Percentiles rank a stretch among this genome's conserved stretches.
These are phyloP conservation scores for Choristoneura rosaceana DNA, from an alignment of 2,888 invertebrate species.

Conservation along the genomic window DNA sequence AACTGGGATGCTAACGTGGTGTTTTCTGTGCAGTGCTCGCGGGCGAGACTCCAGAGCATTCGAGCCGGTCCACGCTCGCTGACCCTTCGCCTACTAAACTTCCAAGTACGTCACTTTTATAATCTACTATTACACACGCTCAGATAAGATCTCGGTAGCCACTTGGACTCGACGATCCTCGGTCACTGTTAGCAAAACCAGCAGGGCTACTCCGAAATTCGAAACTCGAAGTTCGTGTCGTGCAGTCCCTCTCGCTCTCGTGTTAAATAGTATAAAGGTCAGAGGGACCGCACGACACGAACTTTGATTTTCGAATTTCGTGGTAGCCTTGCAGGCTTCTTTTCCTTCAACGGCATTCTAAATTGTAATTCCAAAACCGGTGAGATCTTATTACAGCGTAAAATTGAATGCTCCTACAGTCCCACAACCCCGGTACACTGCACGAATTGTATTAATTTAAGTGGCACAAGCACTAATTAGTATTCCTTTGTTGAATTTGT, in stretches of 20 bases:
- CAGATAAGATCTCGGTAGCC: conserved; percentile 70
- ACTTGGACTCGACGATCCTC: not conserved
- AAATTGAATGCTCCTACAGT: conserved; percentile 39
- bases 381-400: conserved; percentile 75
- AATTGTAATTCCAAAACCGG: conserved; percentile 28
- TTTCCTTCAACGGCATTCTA: conserved; percentile 1
- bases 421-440: conserved; percentile 46
- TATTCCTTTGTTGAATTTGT: conserved; percentile 20
- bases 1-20: conserved; percentile 56
- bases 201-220: no score
- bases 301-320: no score
- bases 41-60: conserved; percentile 76
- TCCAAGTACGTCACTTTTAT: conserved; percentile 82
- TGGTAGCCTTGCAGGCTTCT: no score
- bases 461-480: conserved; percentile 40
- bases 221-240: no score
- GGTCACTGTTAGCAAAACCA: not conserved
- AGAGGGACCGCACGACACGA: no score
- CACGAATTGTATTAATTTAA: conserved; percentile 51
- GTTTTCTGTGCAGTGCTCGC: conserved; percentile 83
- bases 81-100: conserved; percentile 86
- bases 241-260: no score
- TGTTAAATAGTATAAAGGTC: no score
- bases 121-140: conserved; percentile 58
- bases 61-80: conserved; percentile 82